Evolutionary conservation across 2,888 invertebrate species (phyloP), one percentile per base, ranked within the genome.

Genomic region (Podotricha telesiphe): DNA sequence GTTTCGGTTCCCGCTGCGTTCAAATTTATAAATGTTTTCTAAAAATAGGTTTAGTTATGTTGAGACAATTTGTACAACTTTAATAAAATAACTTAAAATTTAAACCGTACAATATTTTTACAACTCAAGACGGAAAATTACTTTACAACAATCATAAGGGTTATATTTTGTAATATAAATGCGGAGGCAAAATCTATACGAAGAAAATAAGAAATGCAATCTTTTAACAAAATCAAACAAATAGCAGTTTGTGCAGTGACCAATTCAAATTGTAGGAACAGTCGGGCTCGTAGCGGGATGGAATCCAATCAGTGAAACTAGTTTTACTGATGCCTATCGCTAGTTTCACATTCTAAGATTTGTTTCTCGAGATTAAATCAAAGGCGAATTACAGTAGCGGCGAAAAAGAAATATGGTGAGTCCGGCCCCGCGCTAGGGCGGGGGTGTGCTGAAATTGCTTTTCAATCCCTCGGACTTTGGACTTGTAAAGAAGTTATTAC

Each of bases 401-500:
- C 90, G 91, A 92, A 91, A 91, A 93, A 93, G 92, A 93, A 93
- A 92, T 91, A 92, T 91, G 89, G 88, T 84, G 83, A 87, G 89
- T 87, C 88, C 90, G 89, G 89, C 86, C 87, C 88, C 83, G 86
- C 85, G 80, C 82, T 82, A 85, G 89, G 88, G 87, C 86, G 90
- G 91, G 88, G 92, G 92, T 91, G 93, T 88, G 87, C 89, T 93
- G 93, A 93, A 93, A 93, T 93, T 93, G 93, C 93, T 93, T 93
- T 93, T 92, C 93, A 93, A 93, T 93, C 93, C 93, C 93, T 93
- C 93, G 93, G 93, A 93, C 93, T 93, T 93, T 93, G 93, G 93
- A 93, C 93, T 93, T 93, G 93, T 93, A 93, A 93, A 93, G 93
- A 93, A 93, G 93, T 93, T 93, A 93, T 93, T 93, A 93, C 93